Evolutionary conservation across 2,888 invertebrate genomes (phyloP).

Genomic region (Limenitis camilla): DNA sequence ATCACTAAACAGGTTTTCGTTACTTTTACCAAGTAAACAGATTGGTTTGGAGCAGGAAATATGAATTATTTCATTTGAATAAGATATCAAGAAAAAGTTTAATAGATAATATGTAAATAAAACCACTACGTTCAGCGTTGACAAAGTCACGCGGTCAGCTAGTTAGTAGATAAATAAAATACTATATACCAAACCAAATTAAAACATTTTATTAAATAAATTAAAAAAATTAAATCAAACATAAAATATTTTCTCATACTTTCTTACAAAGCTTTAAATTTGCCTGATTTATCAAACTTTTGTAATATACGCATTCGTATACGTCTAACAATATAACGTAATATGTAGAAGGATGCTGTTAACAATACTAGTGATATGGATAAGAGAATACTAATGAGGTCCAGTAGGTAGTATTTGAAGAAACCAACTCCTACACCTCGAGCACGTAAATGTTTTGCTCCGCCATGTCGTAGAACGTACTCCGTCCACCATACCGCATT

Average conservation of each 20-base stretch:
- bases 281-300: constrained; percentile 34
- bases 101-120: too few species aligned
- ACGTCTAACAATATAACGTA: constrained; percentile 34
- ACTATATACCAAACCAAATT: background rate
- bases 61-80: too few species aligned
- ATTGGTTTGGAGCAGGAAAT: too few species aligned
- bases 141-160: too few species aligned
- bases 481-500: constrained; percentile 72
- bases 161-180: too few species aligned
- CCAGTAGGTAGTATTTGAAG: constrained; percentile 55
- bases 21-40: too few species aligned
- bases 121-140: too few species aligned
- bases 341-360: constrained; percentile 30
- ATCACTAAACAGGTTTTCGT: too few species aligned
- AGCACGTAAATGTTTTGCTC: constrained; percentile 59
- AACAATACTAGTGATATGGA: constrained; percentile 25
- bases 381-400: constrained; percentile 38
- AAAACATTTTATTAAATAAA: background rate
- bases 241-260: background rate
- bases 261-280: constrained; percentile 54
- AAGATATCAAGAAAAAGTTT: too few species aligned
- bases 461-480: constrained; percentile 62
- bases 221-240: background rate
- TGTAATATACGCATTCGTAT: constrained; percentile 34
- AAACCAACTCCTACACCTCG: constrained; percentile 50